These are phyloP conservation scores for Epinephelus fuscoguttatus DNA, from an alignment of 2,113 vertebrate species.

Conservation along the genomic window DNA sequence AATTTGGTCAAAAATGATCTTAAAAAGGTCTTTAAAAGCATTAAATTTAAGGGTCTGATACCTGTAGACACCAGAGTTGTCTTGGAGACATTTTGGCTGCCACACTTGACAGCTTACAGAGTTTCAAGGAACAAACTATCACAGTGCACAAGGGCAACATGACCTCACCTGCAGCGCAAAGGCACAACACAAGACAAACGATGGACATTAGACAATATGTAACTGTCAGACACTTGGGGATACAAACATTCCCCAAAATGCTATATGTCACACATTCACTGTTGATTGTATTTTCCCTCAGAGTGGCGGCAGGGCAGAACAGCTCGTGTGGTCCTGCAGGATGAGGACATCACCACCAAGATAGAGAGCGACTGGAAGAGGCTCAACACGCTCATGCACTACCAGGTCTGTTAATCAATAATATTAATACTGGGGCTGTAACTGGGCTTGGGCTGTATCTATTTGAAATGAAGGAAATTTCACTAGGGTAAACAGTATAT, in stretches of 20 bases:
- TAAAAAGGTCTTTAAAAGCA: no score
- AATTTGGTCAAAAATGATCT: no score
- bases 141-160: slow-evolving; percentile 6
- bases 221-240: slow-evolving; percentile 18
- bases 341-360: slow-evolving; percentile 97
- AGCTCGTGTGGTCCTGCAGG: slow-evolving; percentile 93
- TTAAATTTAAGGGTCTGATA: no score
- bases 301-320: slow-evolving; percentile 96
- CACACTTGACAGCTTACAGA: slow-evolving; percentile 30
- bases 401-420: slow-evolving; percentile 86
- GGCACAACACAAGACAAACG: slow-evolving; percentile 12
- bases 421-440: not conserved
- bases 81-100: slow-evolving; percentile 30
- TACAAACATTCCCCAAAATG: slow-evolving; percentile 23
- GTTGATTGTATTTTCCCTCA: slow-evolving; percentile 64
- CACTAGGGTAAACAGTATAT: no score
- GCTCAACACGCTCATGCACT: slow-evolving; percentile 93
- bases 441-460: no score
- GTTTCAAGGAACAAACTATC: slow-evolving; percentile 32
- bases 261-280: slow-evolving; percentile 18
- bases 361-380: slow-evolving; percentile 96
- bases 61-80: no score
- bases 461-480: no score
- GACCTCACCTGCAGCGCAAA: slow-evolving; percentile 14
- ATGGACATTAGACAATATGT: slow-evolving; percentile 17